phyloP scores from a whole-genome alignment of 1,140 invertebrate species.

The Heliconius melpomene region DNA sequence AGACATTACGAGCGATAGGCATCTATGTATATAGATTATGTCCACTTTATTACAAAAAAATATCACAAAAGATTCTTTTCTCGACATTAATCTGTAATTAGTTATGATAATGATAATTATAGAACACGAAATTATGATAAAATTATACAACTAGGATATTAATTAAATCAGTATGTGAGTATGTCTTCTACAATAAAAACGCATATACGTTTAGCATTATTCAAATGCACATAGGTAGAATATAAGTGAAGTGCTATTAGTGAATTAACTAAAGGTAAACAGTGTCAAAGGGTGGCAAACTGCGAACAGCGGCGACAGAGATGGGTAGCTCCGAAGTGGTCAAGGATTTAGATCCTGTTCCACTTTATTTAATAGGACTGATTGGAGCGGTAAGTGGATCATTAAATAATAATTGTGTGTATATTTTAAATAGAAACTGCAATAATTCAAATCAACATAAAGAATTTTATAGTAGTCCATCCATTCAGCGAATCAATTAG shows the following conservation, averaged over 20 bases:
- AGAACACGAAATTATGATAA: constrained; percentile 23
- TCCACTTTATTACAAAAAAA: constrained; percentile 15
- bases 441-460: not conserved
- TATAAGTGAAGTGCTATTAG: constrained; percentile 19
- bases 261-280: not conserved
- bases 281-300: not conserved
- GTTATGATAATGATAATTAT: constrained; percentile 38
- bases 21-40: constrained; percentile 4
- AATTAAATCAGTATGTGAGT: constrained; percentile 27
- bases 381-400: not conserved
- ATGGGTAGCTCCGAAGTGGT: constrained; percentile 2
- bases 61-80: constrained; percentile 17
- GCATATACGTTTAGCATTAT: not conserved
- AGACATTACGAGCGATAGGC: not conserved
- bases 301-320: not conserved
- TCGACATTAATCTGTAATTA: constrained; percentile 31
- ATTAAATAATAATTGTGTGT: constrained; percentile 6
- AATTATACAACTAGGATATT: constrained; percentile 33
- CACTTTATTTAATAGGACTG: not conserved
- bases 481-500: not conserved
- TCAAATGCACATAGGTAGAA: not conserved
- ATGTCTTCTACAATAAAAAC: constrained; percentile 10
- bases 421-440: not conserved
- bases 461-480: not conserved
- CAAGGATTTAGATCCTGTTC: not conserved